These are phyloP conservation scores for Cynopterus brachyotis DNA, from an alignment of 2,113 vertebrate genomes.

Conservation along the genomic window DNA sequence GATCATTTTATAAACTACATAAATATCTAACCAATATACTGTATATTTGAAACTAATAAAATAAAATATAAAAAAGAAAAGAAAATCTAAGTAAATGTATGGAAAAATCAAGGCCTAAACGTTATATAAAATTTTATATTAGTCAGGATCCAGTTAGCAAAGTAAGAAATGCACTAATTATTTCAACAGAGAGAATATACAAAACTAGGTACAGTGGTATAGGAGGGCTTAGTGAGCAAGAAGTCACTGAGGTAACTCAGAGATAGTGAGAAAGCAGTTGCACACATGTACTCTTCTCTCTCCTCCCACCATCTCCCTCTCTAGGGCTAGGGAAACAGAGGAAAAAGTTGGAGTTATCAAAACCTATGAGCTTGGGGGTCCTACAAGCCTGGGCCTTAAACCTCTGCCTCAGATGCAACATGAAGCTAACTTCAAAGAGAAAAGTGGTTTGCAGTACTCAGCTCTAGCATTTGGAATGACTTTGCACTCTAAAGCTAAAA, in stretches of 20 bases:
- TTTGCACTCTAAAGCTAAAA: neutral
- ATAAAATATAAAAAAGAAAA: too few relatives aligned
- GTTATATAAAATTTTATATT: neutral
- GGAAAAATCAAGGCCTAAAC: neutral
- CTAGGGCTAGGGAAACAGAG: neutral
- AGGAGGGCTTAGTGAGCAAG: neutral
- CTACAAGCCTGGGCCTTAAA: neutral
- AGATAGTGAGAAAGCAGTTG: neutral
- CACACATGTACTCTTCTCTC: too few relatives aligned
- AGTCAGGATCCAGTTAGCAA: neutral
- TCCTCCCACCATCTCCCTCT: too few relatives aligned
- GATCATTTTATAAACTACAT: too few relatives aligned
- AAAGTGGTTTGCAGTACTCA: neutral
- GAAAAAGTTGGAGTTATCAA: neutral
- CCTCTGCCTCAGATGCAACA: neutral
- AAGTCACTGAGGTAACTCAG: neutral
- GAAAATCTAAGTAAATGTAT: neutral
- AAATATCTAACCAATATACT: too few relatives aligned
- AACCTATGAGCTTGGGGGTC: neutral
- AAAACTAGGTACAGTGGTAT: neutral
- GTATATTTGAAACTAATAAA: too few relatives aligned
- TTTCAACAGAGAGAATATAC: neutral
- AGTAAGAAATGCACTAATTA: neutral
- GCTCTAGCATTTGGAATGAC: neutral
- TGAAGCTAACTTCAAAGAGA: neutral